A percentile compares a stretch with the other conserved stretches of the same genome.
These are phyloP conservation scores for Hydrolagus affinis DNA, from an alignment of 2,113 vertebrate species.

Conservation along the genomic window DNA sequence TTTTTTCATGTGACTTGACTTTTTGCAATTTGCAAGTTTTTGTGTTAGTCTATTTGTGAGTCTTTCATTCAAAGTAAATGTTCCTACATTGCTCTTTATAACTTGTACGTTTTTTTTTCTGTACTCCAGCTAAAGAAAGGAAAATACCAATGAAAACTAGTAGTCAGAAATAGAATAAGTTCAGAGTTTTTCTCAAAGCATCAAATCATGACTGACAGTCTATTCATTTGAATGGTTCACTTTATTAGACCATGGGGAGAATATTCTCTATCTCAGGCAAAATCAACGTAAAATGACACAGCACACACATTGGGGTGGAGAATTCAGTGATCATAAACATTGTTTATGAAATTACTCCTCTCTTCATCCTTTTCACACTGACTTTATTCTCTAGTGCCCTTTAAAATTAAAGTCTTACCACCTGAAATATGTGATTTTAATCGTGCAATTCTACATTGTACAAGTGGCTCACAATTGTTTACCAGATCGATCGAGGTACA, in stretches of 20 bases:
- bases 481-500: too few relatives aligned
- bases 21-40: slow-evolving; percentile 15
- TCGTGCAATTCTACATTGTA: too few relatives aligned
- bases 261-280: too few relatives aligned
- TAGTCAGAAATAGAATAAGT: background rate
- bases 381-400: too few relatives aligned
- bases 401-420: too few relatives aligned
- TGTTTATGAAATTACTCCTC: too few relatives aligned
- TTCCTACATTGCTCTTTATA: background rate
- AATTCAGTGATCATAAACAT: too few relatives aligned
- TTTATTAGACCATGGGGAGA: background rate
- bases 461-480: too few relatives aligned
- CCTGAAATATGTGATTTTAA: too few relatives aligned
- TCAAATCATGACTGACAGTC: slow-evolving; percentile 15
- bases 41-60: background rate
- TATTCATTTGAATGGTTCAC: slow-evolving; percentile 13
- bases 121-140: background rate
- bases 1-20: background rate
- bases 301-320: too few relatives aligned
- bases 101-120: background rate
- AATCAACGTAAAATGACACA: too few relatives aligned
- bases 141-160: background rate
- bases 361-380: too few relatives aligned
- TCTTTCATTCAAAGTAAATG: slow-evolving; percentile 15
- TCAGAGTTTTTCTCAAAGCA: slow-evolving; percentile 9